These are phyloP conservation scores for Sorex araneus DNA, from an alignment of 2,113 vertebrate genomes.

Conservation along the genomic window DNA sequence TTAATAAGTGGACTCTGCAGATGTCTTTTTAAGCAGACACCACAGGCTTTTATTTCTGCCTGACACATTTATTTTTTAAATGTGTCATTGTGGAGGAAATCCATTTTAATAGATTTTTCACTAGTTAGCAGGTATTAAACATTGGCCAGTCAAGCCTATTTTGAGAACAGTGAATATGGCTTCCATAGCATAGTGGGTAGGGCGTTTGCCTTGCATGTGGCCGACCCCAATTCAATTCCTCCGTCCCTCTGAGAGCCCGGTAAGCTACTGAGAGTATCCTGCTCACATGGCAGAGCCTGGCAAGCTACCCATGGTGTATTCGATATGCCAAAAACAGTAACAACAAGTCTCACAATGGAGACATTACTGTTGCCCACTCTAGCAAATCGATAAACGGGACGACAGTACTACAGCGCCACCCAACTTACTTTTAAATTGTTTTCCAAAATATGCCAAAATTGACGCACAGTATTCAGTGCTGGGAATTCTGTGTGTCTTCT, in stretches of 20 bases:
- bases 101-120: neutral
- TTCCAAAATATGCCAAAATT: neutral
- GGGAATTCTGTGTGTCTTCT: neutral
- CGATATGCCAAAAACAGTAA: too few relatives aligned
- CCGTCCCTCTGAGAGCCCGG: too few relatives aligned
- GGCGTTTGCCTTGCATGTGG: too few relatives aligned
- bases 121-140: neutral
- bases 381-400: too few relatives aligned
- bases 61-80: slow-evolving; percentile 13
- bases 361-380: too few relatives aligned
- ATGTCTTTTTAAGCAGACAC: neutral
- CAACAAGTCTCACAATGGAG: too few relatives aligned
- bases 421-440: neutral
- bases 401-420: too few relatives aligned
- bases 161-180: neutral
- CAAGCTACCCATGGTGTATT: too few relatives aligned
- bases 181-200: too few relatives aligned
- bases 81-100: neutral
- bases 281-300: too few relatives aligned
- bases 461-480: neutral
- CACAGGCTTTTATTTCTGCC: neutral
- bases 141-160: neutral
- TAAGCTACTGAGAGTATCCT: too few relatives aligned
- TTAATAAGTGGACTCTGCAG: neutral
- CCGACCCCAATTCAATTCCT: too few relatives aligned